Evolutionary conservation across 2,113 vertebrate species (phyloP).

Genomic region (Scomber scombrus): DNA sequence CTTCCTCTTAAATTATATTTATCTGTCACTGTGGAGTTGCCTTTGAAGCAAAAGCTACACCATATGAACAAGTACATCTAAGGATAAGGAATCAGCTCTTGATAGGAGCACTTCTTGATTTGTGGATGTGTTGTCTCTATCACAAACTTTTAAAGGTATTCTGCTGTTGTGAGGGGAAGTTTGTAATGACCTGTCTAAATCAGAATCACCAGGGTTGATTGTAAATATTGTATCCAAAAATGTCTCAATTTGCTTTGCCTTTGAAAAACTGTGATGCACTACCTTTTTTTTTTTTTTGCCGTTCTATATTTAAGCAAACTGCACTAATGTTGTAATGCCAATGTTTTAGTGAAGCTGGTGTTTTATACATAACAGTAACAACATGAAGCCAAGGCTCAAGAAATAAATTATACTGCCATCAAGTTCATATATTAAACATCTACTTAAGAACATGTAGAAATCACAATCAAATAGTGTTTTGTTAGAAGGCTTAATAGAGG

Average conservation of each 20-base stretch:
- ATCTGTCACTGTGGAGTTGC: not conserved
- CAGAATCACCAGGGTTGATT: not conserved
- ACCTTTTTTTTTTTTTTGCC: no score
- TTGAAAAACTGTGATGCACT: not conserved
- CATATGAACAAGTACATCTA: not conserved
- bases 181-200: slow-evolving; percentile 7
- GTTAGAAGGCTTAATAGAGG: not conserved
- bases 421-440: not conserved
- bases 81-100: slow-evolving; percentile 1
- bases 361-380: slow-evolving; percentile 6
- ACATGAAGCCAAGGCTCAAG: not conserved
- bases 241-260: not conserved
- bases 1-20: not conserved
- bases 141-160: slow-evolving; percentile 13
- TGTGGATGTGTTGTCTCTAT: slow-evolving; percentile 7
- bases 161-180: slow-evolving; percentile 14
- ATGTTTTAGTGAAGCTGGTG: not conserved
- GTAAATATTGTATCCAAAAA: not conserved
- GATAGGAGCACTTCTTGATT: slow-evolving; percentile 7
- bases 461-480: not conserved
- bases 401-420: not conserved
- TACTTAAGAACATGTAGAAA: not conserved
- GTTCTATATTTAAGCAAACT: not conserved
- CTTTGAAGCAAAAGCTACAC: no score
- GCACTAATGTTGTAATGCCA: not conserved